Evolutionary conservation across 2,888 invertebrate genomes (phyloP), one percentile per base, ranked within the genome.

Genomic region (Alviniconcha strummeri): DNA sequence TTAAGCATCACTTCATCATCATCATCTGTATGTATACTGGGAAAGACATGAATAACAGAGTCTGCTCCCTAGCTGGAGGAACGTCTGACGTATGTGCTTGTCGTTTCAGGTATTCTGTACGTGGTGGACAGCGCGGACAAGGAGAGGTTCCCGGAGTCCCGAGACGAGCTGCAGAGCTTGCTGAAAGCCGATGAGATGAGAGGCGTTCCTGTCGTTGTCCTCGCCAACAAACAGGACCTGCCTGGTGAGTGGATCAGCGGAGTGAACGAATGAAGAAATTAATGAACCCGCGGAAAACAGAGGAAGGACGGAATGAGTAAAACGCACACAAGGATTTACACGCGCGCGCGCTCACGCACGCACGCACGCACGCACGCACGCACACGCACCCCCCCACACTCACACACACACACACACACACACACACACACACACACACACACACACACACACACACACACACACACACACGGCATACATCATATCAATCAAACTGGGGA

Each of bases 201-300:
- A 67, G 87, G 88, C 13, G 92, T 93, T 0, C 93, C 93, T 1
- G 88, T 93, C 3, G 91, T 93, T 7, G 88, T 93, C 52, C 84
- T 93, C n/a, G 93, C 93, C 69, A 93, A 93, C 87, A 93, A 93
- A 86, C 93, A 93, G 85, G 93, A 93, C 85, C 76, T 93, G 75
- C 91, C 91, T 6, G 88, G 91, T 91, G 36, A 36, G 36, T 36
- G 36, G 36, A 36, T 36, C 36, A 36, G 36, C 83, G 36, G 36
- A 36, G 36, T 36, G 36, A 36, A 36, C 36, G 36, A 36, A 36
- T 36, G 36, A 36, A 36, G 36, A 36, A 36, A 3, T 36, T 36
- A 36, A 36, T 36, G 0, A 36, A 36, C 36, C 36, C 36, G 36
- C 36, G 36, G 36, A 36, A 36, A 36, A 36, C 36, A 3, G 36